Percentiles rank a stretch among this genome's conserved stretches.
These are phyloP conservation scores for Balanococcus diminutus DNA, from an alignment of 2,888 invertebrate species.

Conservation along the genomic window DNA sequence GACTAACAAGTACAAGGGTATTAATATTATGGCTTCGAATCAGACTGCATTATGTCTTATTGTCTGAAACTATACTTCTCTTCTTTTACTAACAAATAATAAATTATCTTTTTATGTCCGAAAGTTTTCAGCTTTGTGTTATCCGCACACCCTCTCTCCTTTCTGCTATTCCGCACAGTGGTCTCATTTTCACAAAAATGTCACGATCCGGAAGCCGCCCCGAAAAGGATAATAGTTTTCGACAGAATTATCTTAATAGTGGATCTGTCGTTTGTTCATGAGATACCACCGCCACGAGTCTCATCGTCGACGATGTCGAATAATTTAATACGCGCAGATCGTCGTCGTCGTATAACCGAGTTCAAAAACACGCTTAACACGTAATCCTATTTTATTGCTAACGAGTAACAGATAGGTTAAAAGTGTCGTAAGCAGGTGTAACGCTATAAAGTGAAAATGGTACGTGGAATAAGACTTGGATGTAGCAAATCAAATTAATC, in stretches of 20 bases:
- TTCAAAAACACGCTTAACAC: conserved; percentile 17
- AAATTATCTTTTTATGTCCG: conserved; percentile 27
- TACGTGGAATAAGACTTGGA: not conserved
- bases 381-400: not conserved
- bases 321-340: not conserved
- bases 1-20: not conserved
- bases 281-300: not conserved
- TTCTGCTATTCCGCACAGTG: not conserved
- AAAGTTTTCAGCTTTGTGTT: not conserved
- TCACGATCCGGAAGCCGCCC: not conserved
- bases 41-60: not conserved
- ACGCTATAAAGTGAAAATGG: not conserved
- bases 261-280: conserved; percentile 11
- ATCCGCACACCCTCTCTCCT: not conserved
- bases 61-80: not conserved
- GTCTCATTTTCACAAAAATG: not conserved
- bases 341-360: not conserved
- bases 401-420: not conserved
- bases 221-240: not conserved
- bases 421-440: not conserved
- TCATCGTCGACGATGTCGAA: not conserved
- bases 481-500: not conserved
- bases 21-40: not conserved
- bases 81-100: not conserved
- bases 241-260: not conserved